Evolutionary conservation across 2,797 vertebrate species (phyloP).

Genomic region (Columba guinea): DNA sequence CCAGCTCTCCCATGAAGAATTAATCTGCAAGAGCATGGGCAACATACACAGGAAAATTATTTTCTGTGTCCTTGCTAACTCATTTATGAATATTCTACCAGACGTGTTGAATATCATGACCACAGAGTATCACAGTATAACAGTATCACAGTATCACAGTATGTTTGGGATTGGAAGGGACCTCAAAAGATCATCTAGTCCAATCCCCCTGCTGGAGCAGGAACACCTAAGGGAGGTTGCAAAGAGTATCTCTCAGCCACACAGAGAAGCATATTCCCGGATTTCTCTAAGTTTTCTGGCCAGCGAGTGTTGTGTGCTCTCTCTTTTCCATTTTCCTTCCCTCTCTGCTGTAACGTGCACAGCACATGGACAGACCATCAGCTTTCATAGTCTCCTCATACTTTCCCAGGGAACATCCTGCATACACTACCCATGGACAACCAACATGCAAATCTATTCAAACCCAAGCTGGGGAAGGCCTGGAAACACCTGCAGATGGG

Average conservation of each 20-base stretch:
- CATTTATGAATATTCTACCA: background rate
- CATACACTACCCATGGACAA: background rate
- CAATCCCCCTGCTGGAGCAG: too few species aligned
- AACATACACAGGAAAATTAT: background rate
- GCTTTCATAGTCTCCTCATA: background rate
- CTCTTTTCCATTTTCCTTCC: background rate
- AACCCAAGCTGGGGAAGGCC: background rate
- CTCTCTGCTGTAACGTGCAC: fast-evolving
- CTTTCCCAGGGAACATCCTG: background rate
- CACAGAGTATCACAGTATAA: background rate
- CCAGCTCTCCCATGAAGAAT: background rate
- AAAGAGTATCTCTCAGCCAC: background rate
- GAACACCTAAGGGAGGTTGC: too few species aligned
- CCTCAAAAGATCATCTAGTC: too few species aligned
- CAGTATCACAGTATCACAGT: too few species aligned
- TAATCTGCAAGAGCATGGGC: background rate
- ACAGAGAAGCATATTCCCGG: background rate
- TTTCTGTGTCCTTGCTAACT: background rate
- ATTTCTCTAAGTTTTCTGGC: background rate
- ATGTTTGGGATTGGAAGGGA: too few species aligned
- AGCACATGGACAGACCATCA: background rate
- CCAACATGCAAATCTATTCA: background rate
- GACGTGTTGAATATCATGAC: background rate
- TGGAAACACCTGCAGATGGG: background rate
- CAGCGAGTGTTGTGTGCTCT: fast-evolving